A percentile compares a stretch with the other conserved stretches of the same genome.
These are phyloP conservation scores for Listrodromus nycthemerus DNA, from an alignment of 2,888 invertebrate genomes.

Conservation along the genomic window DNA sequence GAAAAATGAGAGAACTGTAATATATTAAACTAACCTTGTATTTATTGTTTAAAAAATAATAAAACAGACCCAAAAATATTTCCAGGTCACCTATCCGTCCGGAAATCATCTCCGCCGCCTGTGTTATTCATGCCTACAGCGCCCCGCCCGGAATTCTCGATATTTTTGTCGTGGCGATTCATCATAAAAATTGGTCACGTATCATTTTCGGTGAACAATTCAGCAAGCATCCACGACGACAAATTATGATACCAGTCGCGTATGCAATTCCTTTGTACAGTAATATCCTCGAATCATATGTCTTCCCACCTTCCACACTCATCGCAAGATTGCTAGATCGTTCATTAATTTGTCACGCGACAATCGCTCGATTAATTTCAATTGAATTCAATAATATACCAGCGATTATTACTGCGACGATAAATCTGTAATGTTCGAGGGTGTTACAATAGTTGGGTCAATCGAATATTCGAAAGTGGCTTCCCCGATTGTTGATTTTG, in stretches of 20 bases:
- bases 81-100: not conserved
- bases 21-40: not conserved
- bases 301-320: not conserved
- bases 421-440: conserved; percentile 33
- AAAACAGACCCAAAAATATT: not conserved
- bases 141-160: conserved; percentile 30
- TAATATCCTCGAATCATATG: not conserved
- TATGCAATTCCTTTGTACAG: not conserved
- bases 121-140: not conserved
- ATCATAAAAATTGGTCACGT: conserved; percentile 44
- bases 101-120: not conserved
- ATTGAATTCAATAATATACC: conserved; percentile 28
- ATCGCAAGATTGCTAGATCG: conserved; percentile 6
- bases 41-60: not conserved
- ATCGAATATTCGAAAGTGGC: conserved; percentile 33
- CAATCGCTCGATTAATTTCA: not conserved
- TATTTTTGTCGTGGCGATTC: conserved; percentile 21
- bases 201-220: conserved; percentile 26
- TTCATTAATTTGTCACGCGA: conserved; percentile 19
- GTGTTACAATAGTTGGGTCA: conserved; percentile 23
- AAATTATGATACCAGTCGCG: not conserved
- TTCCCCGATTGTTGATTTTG: conserved; percentile 24
- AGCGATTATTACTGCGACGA: conserved; percentile 16
- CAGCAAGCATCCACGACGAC: not conserved
- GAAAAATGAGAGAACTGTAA: not conserved